phyloP scores from a whole-genome alignment of 2,113 vertebrate species.

The Phrynosoma blainvillii region DNA sequence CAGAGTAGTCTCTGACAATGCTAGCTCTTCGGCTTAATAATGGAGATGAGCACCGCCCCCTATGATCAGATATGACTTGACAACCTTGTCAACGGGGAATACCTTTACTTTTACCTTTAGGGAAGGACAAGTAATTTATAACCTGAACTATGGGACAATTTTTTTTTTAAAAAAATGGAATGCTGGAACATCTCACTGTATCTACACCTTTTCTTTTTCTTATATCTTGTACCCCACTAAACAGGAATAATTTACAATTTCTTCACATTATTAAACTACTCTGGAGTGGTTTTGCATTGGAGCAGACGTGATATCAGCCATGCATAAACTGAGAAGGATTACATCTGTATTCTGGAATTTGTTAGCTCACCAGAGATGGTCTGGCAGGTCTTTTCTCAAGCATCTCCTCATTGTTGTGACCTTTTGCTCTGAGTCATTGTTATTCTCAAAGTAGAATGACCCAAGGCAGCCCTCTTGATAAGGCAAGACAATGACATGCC shows the following conservation, averaged over 20 bases:
- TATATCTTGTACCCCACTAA: neutral
- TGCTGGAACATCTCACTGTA: neutral
- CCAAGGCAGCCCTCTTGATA: constrained; percentile 15
- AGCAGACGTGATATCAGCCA: neutral
- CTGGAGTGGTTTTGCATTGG: neutral
- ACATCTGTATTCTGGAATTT: constrained; percentile 5
- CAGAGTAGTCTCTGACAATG: too few species aligned
- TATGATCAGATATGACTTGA: too few species aligned
- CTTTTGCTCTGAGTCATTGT: constrained; percentile 21
- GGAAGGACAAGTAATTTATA: neutral
- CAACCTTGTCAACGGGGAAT: too few species aligned
- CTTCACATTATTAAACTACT: neutral
- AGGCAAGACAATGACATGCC: neutral
- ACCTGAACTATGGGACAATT: neutral
- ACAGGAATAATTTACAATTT: neutral
- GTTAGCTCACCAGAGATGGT: neutral
- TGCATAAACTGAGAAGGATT: neutral
- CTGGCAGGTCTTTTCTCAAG: constrained; percentile 5
- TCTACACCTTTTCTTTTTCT: neutral
- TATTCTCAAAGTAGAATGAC: constrained; percentile 17
- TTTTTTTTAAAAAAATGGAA: neutral
- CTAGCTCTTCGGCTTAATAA: too few species aligned
- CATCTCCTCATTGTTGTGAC: neutral
- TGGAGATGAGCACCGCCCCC: too few species aligned
- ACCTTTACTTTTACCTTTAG: neutral